A percentile compares a stretch with the other conserved stretches of the same genome.
Conservation (phyloP, 2,888 invertebrate species). For the Pyrochroa serraticornis region DNA sequence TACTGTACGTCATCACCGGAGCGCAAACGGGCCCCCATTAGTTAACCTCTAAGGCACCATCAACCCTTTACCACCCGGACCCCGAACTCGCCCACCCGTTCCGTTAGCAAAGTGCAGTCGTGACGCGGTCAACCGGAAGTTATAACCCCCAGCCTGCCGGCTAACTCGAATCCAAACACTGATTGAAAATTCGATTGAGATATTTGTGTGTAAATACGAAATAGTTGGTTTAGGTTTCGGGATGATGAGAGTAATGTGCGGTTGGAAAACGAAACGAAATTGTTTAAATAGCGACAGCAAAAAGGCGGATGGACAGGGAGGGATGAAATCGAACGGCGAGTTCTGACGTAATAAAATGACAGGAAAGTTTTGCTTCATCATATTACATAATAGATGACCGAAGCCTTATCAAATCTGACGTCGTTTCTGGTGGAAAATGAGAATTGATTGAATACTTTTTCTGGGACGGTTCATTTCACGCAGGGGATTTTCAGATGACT, state of each 20-base stretch:
- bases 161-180: slow-evolving; percentile 45
- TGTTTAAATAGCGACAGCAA: neutral
- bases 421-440: neutral
- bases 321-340: no score
- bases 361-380: slow-evolving; percentile 4
- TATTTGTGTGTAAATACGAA: slow-evolving; percentile 44
- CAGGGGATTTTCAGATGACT: no score
- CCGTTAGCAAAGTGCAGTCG: slow-evolving; percentile 43
- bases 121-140: slow-evolving; percentile 46
- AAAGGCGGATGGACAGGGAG: no score
- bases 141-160: slow-evolving; percentile 41
- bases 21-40: slow-evolving; percentile 31
- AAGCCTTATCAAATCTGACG: slow-evolving; percentile 8
- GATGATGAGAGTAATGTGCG: no score
- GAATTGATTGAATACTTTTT: slow-evolving; percentile 3
- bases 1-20: slow-evolving; percentile 30
- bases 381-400: slow-evolving; percentile 4
- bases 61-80: slow-evolving; percentile 32
- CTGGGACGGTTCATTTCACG: no score
- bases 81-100: slow-evolving; percentile 31
- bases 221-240: slow-evolving; percentile 3
- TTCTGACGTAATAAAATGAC: slow-evolving; percentile 1
- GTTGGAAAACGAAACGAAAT: neutral
- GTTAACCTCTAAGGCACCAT: slow-evolving; percentile 27
- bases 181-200: slow-evolving; percentile 48